These are phyloP conservation scores for Polydrusus tereticollis DNA, from an alignment of 2,888 invertebrate genomes.

Conservation along the genomic window DNA sequence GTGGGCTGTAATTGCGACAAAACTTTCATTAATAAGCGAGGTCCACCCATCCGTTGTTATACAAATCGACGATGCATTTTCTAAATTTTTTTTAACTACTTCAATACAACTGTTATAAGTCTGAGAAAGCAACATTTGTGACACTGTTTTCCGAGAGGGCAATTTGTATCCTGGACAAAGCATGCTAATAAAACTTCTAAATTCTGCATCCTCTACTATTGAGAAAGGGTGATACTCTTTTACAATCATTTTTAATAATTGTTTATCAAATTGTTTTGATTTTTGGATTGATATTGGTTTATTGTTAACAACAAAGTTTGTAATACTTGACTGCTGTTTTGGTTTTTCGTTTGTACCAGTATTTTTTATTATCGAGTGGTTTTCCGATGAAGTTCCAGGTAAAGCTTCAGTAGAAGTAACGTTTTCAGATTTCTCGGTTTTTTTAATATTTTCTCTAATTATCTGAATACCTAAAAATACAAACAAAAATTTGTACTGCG, in stretches of 20 bases:
- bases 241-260: slow-evolving; percentile 19
- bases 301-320: not conserved
- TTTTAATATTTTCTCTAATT: no score
- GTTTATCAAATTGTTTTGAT: slow-evolving; percentile 28
- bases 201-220: slow-evolving; percentile 28
- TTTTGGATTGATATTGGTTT: slow-evolving; percentile 18
- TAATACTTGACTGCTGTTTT: not conserved
- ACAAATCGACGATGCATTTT: not conserved
- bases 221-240: slow-evolving; percentile 30
- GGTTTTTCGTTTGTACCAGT: no score
- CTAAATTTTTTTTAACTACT: not conserved
- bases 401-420: no score
- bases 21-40: not conserved
- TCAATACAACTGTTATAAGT: not conserved
- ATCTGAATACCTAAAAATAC: no score
- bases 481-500: no score
- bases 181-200: slow-evolving; percentile 29
- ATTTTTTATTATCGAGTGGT: no score
- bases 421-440: no score
- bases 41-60: slow-evolving; percentile 5
- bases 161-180: slow-evolving; percentile 15
- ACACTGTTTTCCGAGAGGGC: slow-evolving; percentile 21
- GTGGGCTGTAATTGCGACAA: not conserved
- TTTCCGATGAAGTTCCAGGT: no score
- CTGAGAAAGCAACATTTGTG: not conserved